Conservation (phyloP, 2,888 invertebrate species). For the Neelides folsomi region DNA sequence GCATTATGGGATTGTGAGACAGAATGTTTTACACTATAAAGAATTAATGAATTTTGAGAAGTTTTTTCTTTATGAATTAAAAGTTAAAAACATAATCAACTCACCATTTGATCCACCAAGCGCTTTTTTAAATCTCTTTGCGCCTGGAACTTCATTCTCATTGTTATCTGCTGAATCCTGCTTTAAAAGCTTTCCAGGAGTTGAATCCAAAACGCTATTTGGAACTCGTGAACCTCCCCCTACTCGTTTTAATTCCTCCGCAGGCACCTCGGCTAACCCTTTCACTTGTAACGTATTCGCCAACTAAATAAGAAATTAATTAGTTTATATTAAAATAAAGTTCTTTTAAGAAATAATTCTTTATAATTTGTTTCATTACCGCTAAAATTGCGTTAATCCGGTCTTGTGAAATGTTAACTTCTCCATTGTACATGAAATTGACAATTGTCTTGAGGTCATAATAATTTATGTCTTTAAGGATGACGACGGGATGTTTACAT, state of each 20-base stretch:
- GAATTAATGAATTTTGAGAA: too few species aligned
- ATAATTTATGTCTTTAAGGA: slow-evolving; percentile 36
- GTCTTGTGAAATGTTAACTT: slow-evolving; percentile 80
- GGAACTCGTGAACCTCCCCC: slow-evolving; percentile 6
- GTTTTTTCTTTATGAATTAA: background rate
- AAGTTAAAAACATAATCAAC: background rate
- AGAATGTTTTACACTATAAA: too few species aligned
- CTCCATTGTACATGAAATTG: slow-evolving; percentile 67
- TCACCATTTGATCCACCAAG: slow-evolving; percentile 33
- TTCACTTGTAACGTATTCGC: slow-evolving; percentile 78
- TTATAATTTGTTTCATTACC: slow-evolving; percentile 35
- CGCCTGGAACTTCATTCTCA: slow-evolving; percentile 21
- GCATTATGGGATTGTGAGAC: too few species aligned
- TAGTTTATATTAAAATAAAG: background rate
- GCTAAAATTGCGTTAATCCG: slow-evolving; percentile 54
- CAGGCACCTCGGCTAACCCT: slow-evolving; percentile 74
- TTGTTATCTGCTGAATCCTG: slow-evolving; percentile 1
- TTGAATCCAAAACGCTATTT: too few species aligned
- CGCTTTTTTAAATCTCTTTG: slow-evolving; percentile 32
- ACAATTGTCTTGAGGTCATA: slow-evolving; percentile 36
- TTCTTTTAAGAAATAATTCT: background rate
- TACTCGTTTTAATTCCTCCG: slow-evolving; percentile 32
- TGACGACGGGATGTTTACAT: slow-evolving; percentile 37
- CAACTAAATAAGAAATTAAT: slow-evolving; percentile 51
- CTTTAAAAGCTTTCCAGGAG: background rate